These are phyloP conservation scores for Alviniconcha marisindica DNA, from an alignment of 1,140 invertebrate species.

Conservation along the genomic window DNA sequence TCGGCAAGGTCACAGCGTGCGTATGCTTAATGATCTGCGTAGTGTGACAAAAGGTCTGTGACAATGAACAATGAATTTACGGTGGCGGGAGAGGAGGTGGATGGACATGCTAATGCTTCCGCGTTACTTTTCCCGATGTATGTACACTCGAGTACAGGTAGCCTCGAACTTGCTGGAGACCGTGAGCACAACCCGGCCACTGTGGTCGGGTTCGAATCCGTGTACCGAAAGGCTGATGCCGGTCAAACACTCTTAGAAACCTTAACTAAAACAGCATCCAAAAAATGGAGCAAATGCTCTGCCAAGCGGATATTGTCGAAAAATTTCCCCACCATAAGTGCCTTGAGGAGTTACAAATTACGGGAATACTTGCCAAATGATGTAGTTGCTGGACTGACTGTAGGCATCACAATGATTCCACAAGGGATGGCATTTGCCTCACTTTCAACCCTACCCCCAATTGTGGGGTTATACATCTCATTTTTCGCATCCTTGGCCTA, in stretches of 20 bases:
- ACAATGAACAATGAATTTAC: too few relatives aligned
- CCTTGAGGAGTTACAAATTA: constrained; percentile 39
- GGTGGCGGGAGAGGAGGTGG: too few relatives aligned
- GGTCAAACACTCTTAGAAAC: not conserved
- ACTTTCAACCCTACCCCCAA: constrained; percentile 89
- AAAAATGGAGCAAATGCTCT: constrained; percentile 4
- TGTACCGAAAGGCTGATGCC: constrained; percentile 7
- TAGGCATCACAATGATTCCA: constrained; percentile 63
- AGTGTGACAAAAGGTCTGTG: too few relatives aligned
- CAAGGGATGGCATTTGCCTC: constrained; percentile 92
- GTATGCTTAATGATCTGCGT: too few relatives aligned
- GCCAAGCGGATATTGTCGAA: not conserved
- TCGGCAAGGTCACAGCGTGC: too few relatives aligned
- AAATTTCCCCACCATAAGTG: constrained; percentile 34
- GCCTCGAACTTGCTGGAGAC: constrained; percentile 3
- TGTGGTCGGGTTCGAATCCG: not conserved
- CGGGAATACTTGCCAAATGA: constrained; percentile 55
- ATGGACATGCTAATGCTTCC: too few relatives aligned
- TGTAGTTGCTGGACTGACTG: constrained; percentile 59
- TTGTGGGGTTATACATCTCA: constrained; percentile 95
- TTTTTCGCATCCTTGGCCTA: constrained; percentile 95
- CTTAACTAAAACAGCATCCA: not conserved
- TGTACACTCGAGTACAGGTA: not conserved
- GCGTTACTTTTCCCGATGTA: not conserved
- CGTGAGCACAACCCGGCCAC: not conserved